Evolutionary conservation across 2,888 invertebrate species (phyloP).

Genomic region (Listrodromus nycthemerus): DNA sequence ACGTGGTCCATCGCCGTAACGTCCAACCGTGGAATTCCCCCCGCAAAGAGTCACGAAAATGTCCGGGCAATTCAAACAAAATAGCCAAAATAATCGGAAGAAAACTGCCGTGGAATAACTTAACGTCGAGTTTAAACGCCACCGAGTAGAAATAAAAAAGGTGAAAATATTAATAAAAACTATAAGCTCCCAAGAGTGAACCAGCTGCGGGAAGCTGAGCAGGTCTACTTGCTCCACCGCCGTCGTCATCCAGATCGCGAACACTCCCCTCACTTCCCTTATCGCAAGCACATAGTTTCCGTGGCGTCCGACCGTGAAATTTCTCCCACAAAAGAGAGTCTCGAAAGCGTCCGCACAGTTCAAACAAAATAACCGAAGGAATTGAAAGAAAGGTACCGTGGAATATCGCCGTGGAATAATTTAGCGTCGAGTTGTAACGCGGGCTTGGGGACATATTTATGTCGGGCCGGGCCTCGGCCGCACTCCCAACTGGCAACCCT

Average conservation of each 20-base stretch:
- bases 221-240: no score
- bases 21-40: no score
- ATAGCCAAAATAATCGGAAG: conserved; percentile 1
- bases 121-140: conserved; percentile 37
- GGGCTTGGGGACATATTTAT: conserved; percentile 58
- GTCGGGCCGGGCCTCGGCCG: conserved; percentile 12
- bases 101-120: conserved; percentile 24
- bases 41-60: background rate
- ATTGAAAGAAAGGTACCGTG: conserved; percentile 3
- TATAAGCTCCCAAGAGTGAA: no score
- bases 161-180: no score
- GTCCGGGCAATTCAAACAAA: background rate
- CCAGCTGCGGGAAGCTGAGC: no score
- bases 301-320: background rate
- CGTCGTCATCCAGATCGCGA: no score
- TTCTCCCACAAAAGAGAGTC: background rate
- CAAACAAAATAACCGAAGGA: conserved; percentile 19
- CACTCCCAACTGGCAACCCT: conserved; percentile 7
- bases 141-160: background rate
- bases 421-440: conserved; percentile 45
- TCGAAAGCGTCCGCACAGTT: background rate
- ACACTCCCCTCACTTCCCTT: no score
- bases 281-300: background rate
- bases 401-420: conserved; percentile 31
- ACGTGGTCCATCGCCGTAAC: no score